Percentiles rank a stretch among this genome's conserved stretches.
phyloP scores from a whole-genome alignment of 1,140 invertebrate species.

The Ganaspis sp. region DNA sequence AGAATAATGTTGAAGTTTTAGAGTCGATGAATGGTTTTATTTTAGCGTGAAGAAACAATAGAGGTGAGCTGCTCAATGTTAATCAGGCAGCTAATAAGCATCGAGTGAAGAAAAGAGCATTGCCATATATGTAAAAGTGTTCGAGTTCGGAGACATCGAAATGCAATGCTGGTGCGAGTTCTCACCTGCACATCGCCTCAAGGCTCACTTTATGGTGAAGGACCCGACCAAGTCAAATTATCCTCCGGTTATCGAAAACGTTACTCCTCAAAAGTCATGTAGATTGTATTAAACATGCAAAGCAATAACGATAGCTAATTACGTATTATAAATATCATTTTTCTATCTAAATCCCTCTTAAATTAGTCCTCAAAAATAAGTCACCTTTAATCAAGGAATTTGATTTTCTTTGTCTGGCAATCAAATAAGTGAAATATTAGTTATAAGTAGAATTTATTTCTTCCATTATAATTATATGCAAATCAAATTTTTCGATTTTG shows the following conservation, averaged over 20 bases:
- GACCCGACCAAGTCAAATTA: conserved; percentile 4
- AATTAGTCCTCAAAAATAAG: not conserved
- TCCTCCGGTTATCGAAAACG: not conserved
- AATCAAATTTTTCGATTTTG: too few species aligned
- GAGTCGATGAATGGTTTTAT: not conserved
- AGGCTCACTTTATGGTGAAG: conserved; percentile 3
- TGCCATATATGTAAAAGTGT: not conserved
- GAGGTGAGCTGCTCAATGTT: not conserved
- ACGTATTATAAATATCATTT: not conserved
- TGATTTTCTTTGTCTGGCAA: not conserved
- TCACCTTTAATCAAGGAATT: not conserved
- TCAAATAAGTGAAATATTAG: too few species aligned
- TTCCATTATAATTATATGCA: too few species aligned
- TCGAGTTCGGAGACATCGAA: not conserved
- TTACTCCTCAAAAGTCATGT: conserved; percentile 3
- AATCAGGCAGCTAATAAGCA: not conserved
- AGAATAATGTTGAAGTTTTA: not conserved
- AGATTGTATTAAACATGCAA: not conserved
- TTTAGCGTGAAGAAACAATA: not conserved
- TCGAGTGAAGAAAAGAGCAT: not conserved
- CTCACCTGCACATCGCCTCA: conserved; percentile 20
- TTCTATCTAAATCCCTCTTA: not conserved
- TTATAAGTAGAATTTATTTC: too few species aligned
- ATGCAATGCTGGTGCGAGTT: not conserved
- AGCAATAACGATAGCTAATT: conserved; percentile 7